phyloP scores from a whole-genome alignment of 2,888 invertebrate species.

The Graphium colonna region DNA sequence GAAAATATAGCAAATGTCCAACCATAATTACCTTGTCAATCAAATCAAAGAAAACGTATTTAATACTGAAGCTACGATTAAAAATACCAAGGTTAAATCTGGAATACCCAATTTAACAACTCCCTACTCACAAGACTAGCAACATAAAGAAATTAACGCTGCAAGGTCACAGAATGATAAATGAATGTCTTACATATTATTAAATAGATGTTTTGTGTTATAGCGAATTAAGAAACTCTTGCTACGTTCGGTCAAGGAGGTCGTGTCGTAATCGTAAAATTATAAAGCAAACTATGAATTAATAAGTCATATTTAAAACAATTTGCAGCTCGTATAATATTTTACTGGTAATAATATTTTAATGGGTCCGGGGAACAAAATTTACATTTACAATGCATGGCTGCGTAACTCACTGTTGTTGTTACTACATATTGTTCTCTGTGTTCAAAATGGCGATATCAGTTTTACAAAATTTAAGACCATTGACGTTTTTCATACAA shows the following conservation, averaged over 20 bases:
- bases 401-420: not conserved
- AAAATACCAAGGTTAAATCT: constrained; percentile 9
- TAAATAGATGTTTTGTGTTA: constrained; percentile 28
- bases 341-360: not conserved
- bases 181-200: constrained; percentile 40
- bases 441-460: not conserved
- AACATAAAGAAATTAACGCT: constrained; percentile 33
- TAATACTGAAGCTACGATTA: not conserved
- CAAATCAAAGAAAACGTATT: no score
- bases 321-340: not conserved
- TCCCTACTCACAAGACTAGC: constrained; percentile 23
- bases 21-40: no score
- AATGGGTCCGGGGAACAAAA: not conserved
- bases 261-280: constrained; percentile 32
- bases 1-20: constrained; percentile 6
- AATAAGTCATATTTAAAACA: not conserved
- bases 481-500: not conserved
- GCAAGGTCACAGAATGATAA: constrained; percentile 46
- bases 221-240: constrained; percentile 37
- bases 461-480: not conserved
- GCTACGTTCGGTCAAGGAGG: constrained; percentile 43
- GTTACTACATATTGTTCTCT: not conserved
- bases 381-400: not conserved
- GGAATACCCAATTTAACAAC: constrained; percentile 8
- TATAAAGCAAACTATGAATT: constrained; percentile 1